Conservation (phyloP, 2,888 invertebrate genomes). For the Napeogenes inachia region DNA sequence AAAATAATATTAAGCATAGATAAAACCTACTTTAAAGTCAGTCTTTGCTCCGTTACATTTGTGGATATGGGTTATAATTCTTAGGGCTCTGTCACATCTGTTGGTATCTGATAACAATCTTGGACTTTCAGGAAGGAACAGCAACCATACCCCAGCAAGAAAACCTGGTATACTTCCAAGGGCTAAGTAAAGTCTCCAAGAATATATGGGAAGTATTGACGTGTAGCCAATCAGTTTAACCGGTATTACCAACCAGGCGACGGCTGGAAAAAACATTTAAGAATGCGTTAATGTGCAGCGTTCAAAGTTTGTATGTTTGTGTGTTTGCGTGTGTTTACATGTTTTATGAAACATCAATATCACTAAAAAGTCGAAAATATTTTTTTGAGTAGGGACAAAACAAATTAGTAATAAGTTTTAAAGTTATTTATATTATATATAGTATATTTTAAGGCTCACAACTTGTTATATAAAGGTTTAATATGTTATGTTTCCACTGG, state of each 20-base stretch:
- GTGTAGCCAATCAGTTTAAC: slow-evolving; percentile 47
- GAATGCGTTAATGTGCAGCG: slow-evolving; percentile 6
- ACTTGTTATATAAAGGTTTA: too few relatives aligned
- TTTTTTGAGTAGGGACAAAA: too few relatives aligned
- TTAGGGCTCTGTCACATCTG: slow-evolving; percentile 75
- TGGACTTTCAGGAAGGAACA: slow-evolving; percentile 83
- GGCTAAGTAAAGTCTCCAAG: slow-evolving; percentile 84
- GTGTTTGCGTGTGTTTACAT: too few relatives aligned
- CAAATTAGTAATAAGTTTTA: too few relatives aligned
- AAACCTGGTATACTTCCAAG: slow-evolving; percentile 81
- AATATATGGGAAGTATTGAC: slow-evolving; percentile 72
- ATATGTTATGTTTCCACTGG: too few relatives aligned
- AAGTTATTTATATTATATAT: too few relatives aligned
- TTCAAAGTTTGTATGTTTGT: too few relatives aligned
- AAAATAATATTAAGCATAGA: too few relatives aligned
- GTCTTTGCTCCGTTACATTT: slow-evolving; percentile 68
- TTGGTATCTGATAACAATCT: slow-evolving; percentile 80
- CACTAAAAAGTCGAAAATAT: too few relatives aligned
- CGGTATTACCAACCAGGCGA: slow-evolving; percentile 83
- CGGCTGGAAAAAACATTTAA: slow-evolving; percentile 54
- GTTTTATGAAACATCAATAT: too few relatives aligned
- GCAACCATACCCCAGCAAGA: slow-evolving; percentile 75
- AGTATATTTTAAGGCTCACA: too few relatives aligned
- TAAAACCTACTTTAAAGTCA: slow-evolving; percentile 71
- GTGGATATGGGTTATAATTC: slow-evolving; percentile 77